phyloP scores from a whole-genome alignment of 2,888 invertebrate genomes.

The Lysandra coridon region DNA sequence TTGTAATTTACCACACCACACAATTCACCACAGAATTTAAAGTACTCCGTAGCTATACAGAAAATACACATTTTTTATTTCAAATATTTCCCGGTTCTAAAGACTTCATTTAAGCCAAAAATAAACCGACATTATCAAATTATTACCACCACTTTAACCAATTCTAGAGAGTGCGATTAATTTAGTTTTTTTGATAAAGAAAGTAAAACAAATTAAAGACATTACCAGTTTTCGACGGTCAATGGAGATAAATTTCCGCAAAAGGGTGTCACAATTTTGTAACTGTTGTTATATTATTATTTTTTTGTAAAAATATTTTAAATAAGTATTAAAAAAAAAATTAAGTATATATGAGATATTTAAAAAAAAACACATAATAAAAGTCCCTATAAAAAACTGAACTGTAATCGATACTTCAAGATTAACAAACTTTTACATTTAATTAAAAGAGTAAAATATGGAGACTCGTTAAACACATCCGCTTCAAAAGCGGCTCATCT shows the following conservation, averaged over 20 bases:
- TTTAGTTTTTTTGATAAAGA: neutral
- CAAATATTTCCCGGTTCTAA: too few species aligned
- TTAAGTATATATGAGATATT: neutral
- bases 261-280: neutral
- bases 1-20: too few species aligned
- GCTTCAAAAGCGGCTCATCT: neutral
- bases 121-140: too few species aligned
- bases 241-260: neutral
- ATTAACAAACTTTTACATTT: neutral
- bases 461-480: neutral
- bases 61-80: too few species aligned
- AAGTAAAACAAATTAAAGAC: constrained; percentile 10
- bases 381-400: too few species aligned
- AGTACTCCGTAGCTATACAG: too few species aligned
- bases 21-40: too few species aligned
- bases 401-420: neutral
- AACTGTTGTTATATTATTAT: neutral
- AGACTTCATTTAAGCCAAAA: too few species aligned
- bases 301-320: neutral
- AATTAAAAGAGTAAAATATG: neutral
- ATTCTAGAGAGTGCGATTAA: neutral
- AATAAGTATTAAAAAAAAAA: neutral
- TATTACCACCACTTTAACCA: too few species aligned
- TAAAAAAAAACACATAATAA: too few species aligned
- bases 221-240: neutral